A percentile compares a stretch with the other conserved stretches of the same genome.
Conservation (phyloP, 2,797 vertebrate genomes). For the Echiichthys vipera region DNA sequence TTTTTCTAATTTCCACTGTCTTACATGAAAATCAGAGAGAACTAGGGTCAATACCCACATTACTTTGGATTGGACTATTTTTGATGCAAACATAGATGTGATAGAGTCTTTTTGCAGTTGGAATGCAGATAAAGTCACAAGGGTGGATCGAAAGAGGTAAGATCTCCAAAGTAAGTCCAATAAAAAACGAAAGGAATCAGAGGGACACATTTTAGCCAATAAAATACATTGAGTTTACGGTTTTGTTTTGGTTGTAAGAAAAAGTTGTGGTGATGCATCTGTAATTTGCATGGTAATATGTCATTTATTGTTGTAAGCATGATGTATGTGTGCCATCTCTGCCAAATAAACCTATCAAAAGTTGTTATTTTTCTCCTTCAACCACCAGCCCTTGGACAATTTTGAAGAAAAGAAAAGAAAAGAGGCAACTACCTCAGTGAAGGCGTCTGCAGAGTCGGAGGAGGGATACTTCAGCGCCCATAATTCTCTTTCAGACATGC, state of each 20-base stretch:
- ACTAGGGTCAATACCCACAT: slow-evolving; percentile 2
- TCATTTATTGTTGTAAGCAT: slow-evolving; percentile 73
- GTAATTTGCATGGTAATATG: slow-evolving; percentile 75
- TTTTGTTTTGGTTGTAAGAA: slow-evolving; percentile 60
- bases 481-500: slow-evolving; percentile 72
- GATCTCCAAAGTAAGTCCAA: neutral
- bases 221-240: slow-evolving; percentile 47
- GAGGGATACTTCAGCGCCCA: slow-evolving; percentile 55
- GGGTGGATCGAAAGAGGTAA: neutral
- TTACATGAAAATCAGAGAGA: slow-evolving; percentile 4
- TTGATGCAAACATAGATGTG: neutral
- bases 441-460: slow-evolving; percentile 45
- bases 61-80: neutral
- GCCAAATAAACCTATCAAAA: slow-evolving; percentile 79
- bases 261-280: slow-evolving; percentile 32
- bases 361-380: slow-evolving; percentile 76
- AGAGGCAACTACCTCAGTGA: slow-evolving; percentile 43
- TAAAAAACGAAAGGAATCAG: slow-evolving; percentile 25
- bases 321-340: slow-evolving; percentile 68
- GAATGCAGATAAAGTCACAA: neutral
- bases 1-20: slow-evolving; percentile 16
- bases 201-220: slow-evolving; percentile 16
- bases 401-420: slow-evolving; percentile 17
- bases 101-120: neutral
- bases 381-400: slow-evolving; percentile 61